Evolutionary conservation across 2,888 invertebrate genomes (phyloP), one percentile per base, ranked within the genome.

Genomic region (Matsumyia berberina): DNA sequence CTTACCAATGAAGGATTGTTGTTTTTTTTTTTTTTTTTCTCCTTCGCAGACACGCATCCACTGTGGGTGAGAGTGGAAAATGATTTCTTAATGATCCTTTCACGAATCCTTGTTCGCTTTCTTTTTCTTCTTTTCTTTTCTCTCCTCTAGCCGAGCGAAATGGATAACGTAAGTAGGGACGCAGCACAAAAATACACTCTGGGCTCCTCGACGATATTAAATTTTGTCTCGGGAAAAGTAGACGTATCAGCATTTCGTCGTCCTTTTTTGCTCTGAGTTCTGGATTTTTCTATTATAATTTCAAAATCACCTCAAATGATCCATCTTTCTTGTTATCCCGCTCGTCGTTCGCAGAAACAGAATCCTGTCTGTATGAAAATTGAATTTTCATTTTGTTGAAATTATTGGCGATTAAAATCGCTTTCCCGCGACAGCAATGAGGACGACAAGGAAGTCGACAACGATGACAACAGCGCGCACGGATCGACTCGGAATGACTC

Each of bases 1-100:
- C 11, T 49, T 44, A 17, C n/a, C 31, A 42, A 24, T 55, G 60
- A 70, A 46, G 46, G 37, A 62, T 57, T 62, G 51, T 35, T 29
- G 9, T 11, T 15, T 15, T 29, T 37, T 42, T 58, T 49, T 46
- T 60, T 31, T 12, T 35, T 7, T 0, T 19, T 5, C 12, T 15
- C 1, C 15, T 29, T 53, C 53, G 29, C 58, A 58, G 51, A 42
- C 58, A 66, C 58, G 51, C 64, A 53, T 58, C 17, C 37, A 44
- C 29, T 35, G 11, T 7, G 33, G 29, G 24, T 24, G 24, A 24
- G 66, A 78, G 67, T 67, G 49, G 78, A 67, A 77, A 73, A 78
- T 78, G 67, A 78, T 78, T 83, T 69, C 62, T 62, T 78, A 78
- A 78, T 73, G 73, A 83, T 73, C 60, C 37, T 77, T 64, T 44